Base-by-base conservation (phyloP, 2,113 vertebrate genomes). In the Melanostigma gelatinosum region DNA sequence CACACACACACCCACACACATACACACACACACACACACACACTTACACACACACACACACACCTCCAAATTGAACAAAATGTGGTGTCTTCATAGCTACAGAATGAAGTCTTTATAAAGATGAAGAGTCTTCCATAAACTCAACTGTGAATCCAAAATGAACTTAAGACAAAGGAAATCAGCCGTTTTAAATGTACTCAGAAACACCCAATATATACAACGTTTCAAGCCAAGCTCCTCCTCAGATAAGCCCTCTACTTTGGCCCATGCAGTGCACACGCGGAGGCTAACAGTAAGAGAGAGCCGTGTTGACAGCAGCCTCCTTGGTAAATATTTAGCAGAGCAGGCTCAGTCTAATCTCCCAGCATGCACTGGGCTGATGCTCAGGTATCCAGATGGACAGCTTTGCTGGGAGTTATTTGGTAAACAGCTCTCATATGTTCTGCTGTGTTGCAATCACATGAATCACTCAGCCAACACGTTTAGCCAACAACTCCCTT, bases 401-500 rank as follows among this genome's bases (percentile, higher is more conserved):
- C 55, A 62, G 90, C 86, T 91, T 89, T 88, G 75, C 86, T 73
- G 85, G 40, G 72, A 89, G 83, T 83, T 88, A 89, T 85, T 89
- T 87, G 75, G 82, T 90, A 91, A 92, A 91, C 88, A 90, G 80
- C 82, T 89, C 80, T 92, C 89, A 92, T 93, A 92, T 93, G 90
- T 93, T 93, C 87, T 73, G 82, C 77, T 88, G 80, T 90, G 90
- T 93, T 90, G 72, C 88, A 87, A 85, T 69, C 42, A 88, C 86
- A 84, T 9, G 34, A 65, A 46, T 20, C 87, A 67, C 79, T 67
- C 22, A 18, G 78, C 57, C 77, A 80, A 61, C 32, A 46, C 75
- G 57, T 27, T 48, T 57, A 77, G 77, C 63, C 72, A 62, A 66
- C 10, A 60, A 34, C 24, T 40, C 71, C 18, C 2, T 74, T 34